phyloP scores from a whole-genome alignment of 2,113 vertebrate species.

The Synchiropus splendidus region DNA sequence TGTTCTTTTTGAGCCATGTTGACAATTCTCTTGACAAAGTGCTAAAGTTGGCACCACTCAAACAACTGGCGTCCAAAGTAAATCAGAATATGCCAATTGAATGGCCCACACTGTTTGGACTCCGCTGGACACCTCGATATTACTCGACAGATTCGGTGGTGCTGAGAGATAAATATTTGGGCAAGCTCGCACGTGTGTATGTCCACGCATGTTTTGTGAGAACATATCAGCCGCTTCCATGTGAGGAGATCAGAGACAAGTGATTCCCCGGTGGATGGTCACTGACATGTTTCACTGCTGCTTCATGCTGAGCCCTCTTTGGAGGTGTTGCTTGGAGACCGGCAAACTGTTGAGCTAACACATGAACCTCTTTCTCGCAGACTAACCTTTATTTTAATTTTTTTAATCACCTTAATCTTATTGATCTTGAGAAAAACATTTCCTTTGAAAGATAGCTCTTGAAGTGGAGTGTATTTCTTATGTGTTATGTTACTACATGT shows the following conservation, averaged over 20 bases:
- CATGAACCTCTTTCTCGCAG: too few species aligned
- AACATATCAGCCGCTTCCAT: slow-evolving; percentile 6
- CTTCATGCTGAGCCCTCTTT: slow-evolving; percentile 9
- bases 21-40: slow-evolving; percentile 60
- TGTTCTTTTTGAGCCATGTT: slow-evolving; percentile 55
- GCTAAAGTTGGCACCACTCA: slow-evolving; percentile 43
- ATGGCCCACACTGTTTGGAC: slow-evolving; percentile 13
- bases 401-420: too few species aligned
- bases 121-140: slow-evolving; percentile 14
- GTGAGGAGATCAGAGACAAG: not conserved
- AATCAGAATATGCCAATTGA: slow-evolving; percentile 25
- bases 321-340: slow-evolving; percentile 40
- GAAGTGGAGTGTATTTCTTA: too few species aligned
- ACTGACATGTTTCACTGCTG: not conserved
- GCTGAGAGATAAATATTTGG: slow-evolving; percentile 16
- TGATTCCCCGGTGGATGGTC: too few species aligned
- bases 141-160: slow-evolving; percentile 3
- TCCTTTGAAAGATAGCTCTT: too few species aligned
- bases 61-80: slow-evolving; percentile 34
- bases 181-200: slow-evolving; percentile 3
- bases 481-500: too few species aligned
- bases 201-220: slow-evolving; percentile 3
- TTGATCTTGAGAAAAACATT: too few species aligned
- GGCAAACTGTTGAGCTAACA: slow-evolving; percentile 45
- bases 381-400: too few species aligned